Conservation (phyloP, 2,888 invertebrate species). For the Apamea anceps region DNA sequence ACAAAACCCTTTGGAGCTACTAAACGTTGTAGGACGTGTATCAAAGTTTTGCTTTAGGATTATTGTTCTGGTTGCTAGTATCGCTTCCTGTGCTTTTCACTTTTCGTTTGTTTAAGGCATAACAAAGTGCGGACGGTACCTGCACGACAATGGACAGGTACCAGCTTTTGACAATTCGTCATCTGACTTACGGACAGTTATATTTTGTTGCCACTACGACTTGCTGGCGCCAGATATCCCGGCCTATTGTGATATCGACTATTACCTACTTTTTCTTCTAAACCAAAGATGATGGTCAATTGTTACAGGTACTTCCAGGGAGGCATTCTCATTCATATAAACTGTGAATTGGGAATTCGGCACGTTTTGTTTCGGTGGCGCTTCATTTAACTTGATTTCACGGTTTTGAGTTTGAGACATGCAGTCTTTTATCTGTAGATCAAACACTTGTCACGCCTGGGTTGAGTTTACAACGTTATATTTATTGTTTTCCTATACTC, state of each 20-base stretch:
- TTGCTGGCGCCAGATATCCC: conserved; percentile 84
- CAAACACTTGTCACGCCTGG: conserved; percentile 32
- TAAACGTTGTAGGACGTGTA: conserved; percentile 73
- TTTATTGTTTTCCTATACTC: conserved; percentile 58
- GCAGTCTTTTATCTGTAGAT: conserved; percentile 41
- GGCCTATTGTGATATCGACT: conserved; percentile 75
- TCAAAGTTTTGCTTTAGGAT: conserved; percentile 77
- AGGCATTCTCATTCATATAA: conserved; percentile 70
- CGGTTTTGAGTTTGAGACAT: conserved; percentile 47
- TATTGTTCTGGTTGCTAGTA: conserved; percentile 78
- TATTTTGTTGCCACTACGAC: conserved; percentile 79
- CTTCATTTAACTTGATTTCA: conserved; percentile 61
- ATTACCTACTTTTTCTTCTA: conserved; percentile 73
- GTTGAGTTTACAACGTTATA: conserved; percentile 42
- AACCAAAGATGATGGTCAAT: conserved; percentile 68
- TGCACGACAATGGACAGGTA: conserved; percentile 82
- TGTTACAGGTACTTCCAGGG: conserved; percentile 74
- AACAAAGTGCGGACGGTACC: conserved; percentile 77
- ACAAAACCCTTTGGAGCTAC: conserved; percentile 68
- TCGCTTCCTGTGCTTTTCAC: conserved; percentile 84
- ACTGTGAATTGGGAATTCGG: conserved; percentile 59
- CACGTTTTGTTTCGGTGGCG: conserved; percentile 63
- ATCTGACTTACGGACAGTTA: conserved; percentile 81
- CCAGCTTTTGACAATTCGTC: conserved; percentile 74
- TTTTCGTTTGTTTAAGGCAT: conserved; percentile 74